Percentiles rank a stretch among this genome's conserved stretches.
phyloP scores from a whole-genome alignment of 2,797 vertebrate genomes.

The Crossoptilon crossoptilon region DNA sequence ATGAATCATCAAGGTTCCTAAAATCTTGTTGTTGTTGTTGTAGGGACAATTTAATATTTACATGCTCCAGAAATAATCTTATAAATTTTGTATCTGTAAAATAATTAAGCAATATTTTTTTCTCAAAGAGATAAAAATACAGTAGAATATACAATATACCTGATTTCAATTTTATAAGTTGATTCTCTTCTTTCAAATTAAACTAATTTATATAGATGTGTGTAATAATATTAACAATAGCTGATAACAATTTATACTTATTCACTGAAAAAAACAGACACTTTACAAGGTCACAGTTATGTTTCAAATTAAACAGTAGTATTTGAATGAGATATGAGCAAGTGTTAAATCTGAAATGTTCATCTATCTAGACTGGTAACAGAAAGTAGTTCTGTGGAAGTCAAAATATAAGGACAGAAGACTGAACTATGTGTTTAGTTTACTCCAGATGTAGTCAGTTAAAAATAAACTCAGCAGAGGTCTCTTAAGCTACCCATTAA shows the following conservation, averaged over 20 bases:
- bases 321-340: not conserved
- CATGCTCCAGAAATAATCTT: not conserved
- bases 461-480: not conserved
- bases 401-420: not conserved
- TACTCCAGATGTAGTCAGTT: not conserved
- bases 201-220: not conserved
- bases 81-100: not conserved
- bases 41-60: not conserved
- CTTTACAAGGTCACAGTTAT: not conserved
- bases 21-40: not conserved
- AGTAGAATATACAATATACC: not conserved
- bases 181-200: not conserved
- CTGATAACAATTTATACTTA: not conserved
- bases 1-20: not conserved
- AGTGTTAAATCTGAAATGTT: not conserved
- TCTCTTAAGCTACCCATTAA: not conserved
- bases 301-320: not conserved
- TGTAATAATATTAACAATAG: not conserved
- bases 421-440: not conserved
- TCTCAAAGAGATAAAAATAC: not conserved
- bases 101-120: not conserved
- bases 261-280: not conserved
- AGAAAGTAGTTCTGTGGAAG: not conserved
- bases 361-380: not conserved
- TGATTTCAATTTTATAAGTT: not conserved